A percentile compares a stretch with the other conserved stretches of the same genome.
These are phyloP conservation scores for Neoaliturus tenellus DNA, from an alignment of 2,888 invertebrate genomes.

Conservation along the genomic window DNA sequence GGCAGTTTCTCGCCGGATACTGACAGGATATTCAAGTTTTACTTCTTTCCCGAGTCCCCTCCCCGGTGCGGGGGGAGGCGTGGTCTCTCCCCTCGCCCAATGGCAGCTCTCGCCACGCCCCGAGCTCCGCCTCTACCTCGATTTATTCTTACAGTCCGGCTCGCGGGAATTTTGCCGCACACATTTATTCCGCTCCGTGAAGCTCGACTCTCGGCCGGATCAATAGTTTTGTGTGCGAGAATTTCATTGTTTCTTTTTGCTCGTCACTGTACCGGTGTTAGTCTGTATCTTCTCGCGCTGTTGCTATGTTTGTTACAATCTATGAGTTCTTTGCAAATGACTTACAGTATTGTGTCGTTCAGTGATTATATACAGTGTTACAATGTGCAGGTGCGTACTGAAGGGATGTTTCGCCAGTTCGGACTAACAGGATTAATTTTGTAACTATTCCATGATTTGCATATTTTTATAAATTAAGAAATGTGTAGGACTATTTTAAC, in stretches of 20 bases:
- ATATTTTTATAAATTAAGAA: not conserved
- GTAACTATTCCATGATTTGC: not conserved
- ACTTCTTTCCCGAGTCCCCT: conserved; percentile 16
- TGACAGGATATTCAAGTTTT: conserved; percentile 57
- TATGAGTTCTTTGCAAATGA: not conserved
- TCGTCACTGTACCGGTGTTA: not conserved
- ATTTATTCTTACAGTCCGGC: conserved; percentile 32
- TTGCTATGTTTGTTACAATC: conserved; percentile 5
- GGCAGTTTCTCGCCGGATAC: conserved; percentile 53
- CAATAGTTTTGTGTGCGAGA: conserved; percentile 55
- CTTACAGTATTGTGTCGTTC: not conserved
- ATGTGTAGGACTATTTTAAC: too few relatives aligned
- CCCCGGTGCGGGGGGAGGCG: conserved; percentile 37
- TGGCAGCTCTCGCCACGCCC: not conserved
- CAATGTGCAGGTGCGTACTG: not conserved
- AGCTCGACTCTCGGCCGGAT: conserved; percentile 53
- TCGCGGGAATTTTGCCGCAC: conserved; percentile 46
- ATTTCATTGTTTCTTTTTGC: conserved; percentile 52
- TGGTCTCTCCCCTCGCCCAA: conserved; percentile 9
- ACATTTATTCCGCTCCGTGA: conserved; percentile 57
- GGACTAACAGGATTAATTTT: too few relatives aligned
- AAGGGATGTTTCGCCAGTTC: not conserved
- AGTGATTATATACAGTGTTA: not conserved
- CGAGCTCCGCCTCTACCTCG: not conserved
- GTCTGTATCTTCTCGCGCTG: conserved; percentile 36